phyloP scores from a whole-genome alignment of 2,113 vertebrate genomes.

The Channa argus region DNA sequence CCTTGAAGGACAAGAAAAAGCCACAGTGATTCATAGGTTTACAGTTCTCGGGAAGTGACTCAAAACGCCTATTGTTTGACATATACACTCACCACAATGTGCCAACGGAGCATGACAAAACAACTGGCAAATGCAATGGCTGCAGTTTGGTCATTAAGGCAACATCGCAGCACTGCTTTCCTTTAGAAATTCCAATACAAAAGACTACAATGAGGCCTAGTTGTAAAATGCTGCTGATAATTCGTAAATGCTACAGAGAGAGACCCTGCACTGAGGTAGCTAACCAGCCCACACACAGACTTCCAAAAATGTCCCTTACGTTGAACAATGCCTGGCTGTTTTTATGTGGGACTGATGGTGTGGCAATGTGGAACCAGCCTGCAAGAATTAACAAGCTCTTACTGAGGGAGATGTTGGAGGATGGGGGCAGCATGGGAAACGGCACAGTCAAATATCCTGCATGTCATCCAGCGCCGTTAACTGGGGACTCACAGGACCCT shows the following conservation, averaged over 20 bases:
- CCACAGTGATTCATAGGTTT: conserved; percentile 67
- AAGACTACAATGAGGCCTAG: conserved; percentile 54
- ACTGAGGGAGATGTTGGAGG: conserved; percentile 43
- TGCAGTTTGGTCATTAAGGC: conserved; percentile 59
- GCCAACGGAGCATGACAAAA: conserved; percentile 53
- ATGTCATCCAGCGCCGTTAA: conserved; percentile 22
- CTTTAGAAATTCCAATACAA: conserved; percentile 44
- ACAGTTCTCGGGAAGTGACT: conserved; percentile 69
- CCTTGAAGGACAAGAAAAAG: conserved; percentile 51
- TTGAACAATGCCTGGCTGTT: conserved; percentile 57
- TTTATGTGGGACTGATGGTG: conserved; percentile 64
- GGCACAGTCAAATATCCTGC: conserved; percentile 42
- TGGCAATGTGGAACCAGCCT: conserved; percentile 77
- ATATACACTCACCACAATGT: conserved; percentile 66
- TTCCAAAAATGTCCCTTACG: conserved; percentile 21
- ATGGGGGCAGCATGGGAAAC: conserved; percentile 46
- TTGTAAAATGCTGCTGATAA: conserved; percentile 48
- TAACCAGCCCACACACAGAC: conserved; percentile 59
- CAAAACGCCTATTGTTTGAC: conserved; percentile 65
- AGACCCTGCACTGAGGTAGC: conserved; percentile 36
- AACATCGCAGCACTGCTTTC: conserved; percentile 51
- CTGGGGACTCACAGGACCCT: conserved; percentile 28
- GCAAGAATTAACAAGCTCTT: conserved; percentile 73
- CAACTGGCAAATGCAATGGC: conserved; percentile 55
- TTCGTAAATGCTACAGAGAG: conserved; percentile 62